Percentiles rank a stretch among this genome's conserved stretches.
Evolutionary conservation across 2,113 vertebrate genomes (phyloP).

Genomic region (Dromiciops gliroides): DNA sequence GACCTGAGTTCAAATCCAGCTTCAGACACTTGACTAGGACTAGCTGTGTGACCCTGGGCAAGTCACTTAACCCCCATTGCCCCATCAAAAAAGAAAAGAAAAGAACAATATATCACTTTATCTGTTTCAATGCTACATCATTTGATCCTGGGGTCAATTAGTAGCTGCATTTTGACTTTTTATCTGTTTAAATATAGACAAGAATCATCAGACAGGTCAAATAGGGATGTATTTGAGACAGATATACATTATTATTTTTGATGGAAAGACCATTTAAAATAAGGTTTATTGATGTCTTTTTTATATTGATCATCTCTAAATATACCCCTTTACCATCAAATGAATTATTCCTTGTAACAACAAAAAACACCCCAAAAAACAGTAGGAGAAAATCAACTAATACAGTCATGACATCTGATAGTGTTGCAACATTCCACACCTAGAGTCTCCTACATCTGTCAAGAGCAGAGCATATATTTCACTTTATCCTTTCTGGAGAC

Average conservation of each 20-base stretch:
- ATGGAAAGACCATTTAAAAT: constrained; percentile 19
- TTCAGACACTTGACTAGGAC: no score
- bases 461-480: neutral
- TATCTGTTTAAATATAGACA: neutral
- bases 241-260: neutral
- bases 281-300: neutral
- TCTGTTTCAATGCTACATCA: constrained; percentile 63
- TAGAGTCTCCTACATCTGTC: neutral
- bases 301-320: neutral
- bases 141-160: constrained; percentile 45
- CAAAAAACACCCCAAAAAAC: neutral
- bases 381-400: neutral
- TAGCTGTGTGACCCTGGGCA: no score
- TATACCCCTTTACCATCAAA: neutral
- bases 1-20: no score
- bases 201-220: neutral
- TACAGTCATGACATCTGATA: neutral
- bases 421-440: neutral
- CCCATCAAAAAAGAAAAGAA: no score
- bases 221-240: neutral
- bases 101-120: constrained; percentile 11
- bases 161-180: constrained; percentile 61
- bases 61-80: no score
- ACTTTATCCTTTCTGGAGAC: neutral
- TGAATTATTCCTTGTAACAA: neutral